Evolutionary conservation across 1,140 invertebrate species (phyloP), one percentile per base, ranked within the genome.

Genomic region (Heterodera schachtii): DNA sequence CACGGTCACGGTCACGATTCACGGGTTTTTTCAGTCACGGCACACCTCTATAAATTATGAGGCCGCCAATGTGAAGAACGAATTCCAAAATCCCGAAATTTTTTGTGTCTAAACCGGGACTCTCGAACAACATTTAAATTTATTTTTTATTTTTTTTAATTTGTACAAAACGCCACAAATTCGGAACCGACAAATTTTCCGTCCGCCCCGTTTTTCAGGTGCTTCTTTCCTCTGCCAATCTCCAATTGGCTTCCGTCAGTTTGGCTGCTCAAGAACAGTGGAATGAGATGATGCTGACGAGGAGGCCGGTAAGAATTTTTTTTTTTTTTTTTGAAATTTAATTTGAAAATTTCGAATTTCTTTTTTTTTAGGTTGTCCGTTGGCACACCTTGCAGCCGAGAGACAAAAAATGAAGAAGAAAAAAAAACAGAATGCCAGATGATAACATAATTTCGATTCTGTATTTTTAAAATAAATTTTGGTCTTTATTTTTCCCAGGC

Each of bases 261-360:
- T 46, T 87, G 9, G 85, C 83, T 8, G 77, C 81, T 77, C 86
- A 87, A 46, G 87, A 90, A 47, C 88, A 90, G 80, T 89, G 88
- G 88, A 80, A 81, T 8, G 88, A 89, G 78, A 89, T 89, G 88
- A 83, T 89, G 86, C 82, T 85, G n/a, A 90, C 88, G 11, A 60
- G 89, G 49, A 78, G 88, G 47, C 88, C 88, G 21, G 89, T 88
- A 19, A 83, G 11, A 77, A 77, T 66, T n/a, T 69, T 69, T 69
- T 13, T 41, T 66, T 66, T n/a, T 69, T 69, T 69, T 13, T 41
- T 66, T 84, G 60, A 78, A 66, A 67, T 43, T 77, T 43, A 43
- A 19, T 60, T 31, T 43, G 44, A 21, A 43, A 64, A 78, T 67
- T 67, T 78, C 49, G 1, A 64, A 7, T 19, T 41, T 13, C 44